Base-by-base conservation (phyloP, 2,888 invertebrate genomes). In the Arrhopalites spinosus region DNA sequence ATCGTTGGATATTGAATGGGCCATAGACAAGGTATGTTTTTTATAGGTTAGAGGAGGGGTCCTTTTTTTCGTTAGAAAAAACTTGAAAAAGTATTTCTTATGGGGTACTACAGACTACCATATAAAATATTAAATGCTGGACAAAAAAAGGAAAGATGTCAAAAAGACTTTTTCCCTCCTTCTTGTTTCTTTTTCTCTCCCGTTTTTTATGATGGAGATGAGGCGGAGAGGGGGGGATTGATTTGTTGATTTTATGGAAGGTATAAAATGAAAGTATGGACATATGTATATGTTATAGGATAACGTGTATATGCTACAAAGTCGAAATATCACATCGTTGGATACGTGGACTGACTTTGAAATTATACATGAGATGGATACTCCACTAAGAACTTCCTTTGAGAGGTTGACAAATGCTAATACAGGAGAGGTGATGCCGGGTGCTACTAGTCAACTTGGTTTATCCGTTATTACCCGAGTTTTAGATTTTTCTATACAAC, bases 1-100 rank as follows among this genome's bases (percentile, higher is more conserved):
- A 61, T 89, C 91, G 0, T 87, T 92, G 80, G 94, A 94, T 84
- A 90, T 95, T 73, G 94, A 95, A 85, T 95, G 93, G 92, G 93
- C 93, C 13, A 85, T 92, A 59, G 85, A 85, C 77, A 86, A 89
- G n/a, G 63, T 63, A 63, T 11, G 1, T 27, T 47, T n/a, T n/a
- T n/a, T n/a, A n/a, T n/a, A n/a, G n/a, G n/a, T n/a, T n/a, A n/a
- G n/a, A n/a, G n/a, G n/a, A n/a, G n/a, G n/a, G n/a, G n/a, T n/a
- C n/a, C n/a, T n/a, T n/a, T n/a, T n/a, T n/a, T n/a, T n/a, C n/a
- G n/a, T n/a, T n/a, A n/a, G n/a, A n/a, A n/a, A n/a, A n/a, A n/a
- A n/a, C n/a, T n/a, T n/a, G n/a, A n/a, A n/a, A n/a, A n/a, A n/a
- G n/a, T n/a, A n/a, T n/a, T n/a, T n/a, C n/a, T n/a, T n/a, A n/a